Evolutionary conservation across 53 echinoderm and acorn worm species (phyloP).

Genomic region (Arbacia lixula): DNA sequence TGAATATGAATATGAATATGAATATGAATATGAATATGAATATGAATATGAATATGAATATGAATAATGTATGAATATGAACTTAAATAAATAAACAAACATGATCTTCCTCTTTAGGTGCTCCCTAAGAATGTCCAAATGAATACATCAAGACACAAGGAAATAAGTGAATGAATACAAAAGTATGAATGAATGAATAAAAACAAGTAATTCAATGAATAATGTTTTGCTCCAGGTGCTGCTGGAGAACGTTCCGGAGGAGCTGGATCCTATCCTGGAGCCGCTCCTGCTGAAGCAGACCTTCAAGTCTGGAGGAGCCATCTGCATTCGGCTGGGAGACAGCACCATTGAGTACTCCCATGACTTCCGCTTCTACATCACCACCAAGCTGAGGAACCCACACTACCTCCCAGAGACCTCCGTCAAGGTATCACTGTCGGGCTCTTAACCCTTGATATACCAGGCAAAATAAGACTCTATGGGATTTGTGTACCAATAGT

Average conservation of each 20-base stretch:
- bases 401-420: slow-evolving; percentile 99
- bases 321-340: slow-evolving; percentile 98
- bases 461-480: too few species aligned
- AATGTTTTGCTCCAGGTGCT: slow-evolving; percentile 74
- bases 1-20: too few species aligned
- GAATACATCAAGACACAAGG: background rate
- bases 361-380: slow-evolving; percentile 98
- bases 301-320: slow-evolving; percentile 94
- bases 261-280: slow-evolving; percentile 94
- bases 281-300: slow-evolving; percentile 99
- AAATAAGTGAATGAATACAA: background rate
- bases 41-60: too few species aligned
- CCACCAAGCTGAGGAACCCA: slow-evolving; percentile 97
- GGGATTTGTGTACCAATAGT: too few species aligned
- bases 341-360: slow-evolving; percentile 99
- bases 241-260: slow-evolving; percentile 92
- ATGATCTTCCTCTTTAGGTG: too few species aligned
- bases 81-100: too few species aligned
- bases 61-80: too few species aligned
- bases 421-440: slow-evolving; percentile 80
- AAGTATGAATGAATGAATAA: too few species aligned
- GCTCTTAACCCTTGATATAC: background rate
- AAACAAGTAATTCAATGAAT: too few species aligned
- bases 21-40: too few species aligned
- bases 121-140: background rate